Base-by-base conservation (phyloP, 1,140 invertebrate species). In the Drosophila grimshawi region DNA sequence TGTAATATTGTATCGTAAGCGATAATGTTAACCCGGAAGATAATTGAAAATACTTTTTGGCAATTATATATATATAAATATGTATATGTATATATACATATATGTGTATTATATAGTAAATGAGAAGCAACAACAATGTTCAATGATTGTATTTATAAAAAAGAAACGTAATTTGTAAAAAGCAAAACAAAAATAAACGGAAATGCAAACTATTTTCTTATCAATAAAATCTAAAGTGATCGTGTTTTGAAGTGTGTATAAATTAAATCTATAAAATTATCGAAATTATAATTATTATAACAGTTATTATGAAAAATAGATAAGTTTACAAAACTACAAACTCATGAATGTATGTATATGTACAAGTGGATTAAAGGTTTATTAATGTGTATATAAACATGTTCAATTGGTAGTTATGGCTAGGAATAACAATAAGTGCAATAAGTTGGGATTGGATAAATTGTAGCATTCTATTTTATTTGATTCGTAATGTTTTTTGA, bases 1-100 rank as follows among this genome's bases (percentile, higher is more conserved):
- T 78, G 75, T 88, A 89, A 83, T 80, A 73, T 88, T 80, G 51
- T 52, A 53, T 33, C 1, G 7, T 65, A 79, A 88, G n/a, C n/a
- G 80, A 41, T 78, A 71, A 80, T 89, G 72, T 83, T 78, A 53
- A 89, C 82, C 76, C 74, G 56, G 63, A 69, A 82, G 76, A 89
- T 74, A 66, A 75, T 78, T 69, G 45, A 79, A 80, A 76, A 70
- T 71, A 86, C 64, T 71, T 88, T 89, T 83, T 88, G 57, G 72
- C 63, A 88, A 78, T 78, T 89, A 62, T 43, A 41, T 39, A 11
- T 48, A 64, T 41, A 51, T 32, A 55, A 45, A 45, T 32, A 51
- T 35, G 49, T 29, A 30, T n/a, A 65, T 51, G 45, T 39, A 37
- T 19, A 45, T 49, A 48, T 45, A 41, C 32, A 41, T 53, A 39